Base-by-base conservation (phyloP, 2,797 vertebrate genomes). In the Lindbergichthys nudifrons region DNA sequence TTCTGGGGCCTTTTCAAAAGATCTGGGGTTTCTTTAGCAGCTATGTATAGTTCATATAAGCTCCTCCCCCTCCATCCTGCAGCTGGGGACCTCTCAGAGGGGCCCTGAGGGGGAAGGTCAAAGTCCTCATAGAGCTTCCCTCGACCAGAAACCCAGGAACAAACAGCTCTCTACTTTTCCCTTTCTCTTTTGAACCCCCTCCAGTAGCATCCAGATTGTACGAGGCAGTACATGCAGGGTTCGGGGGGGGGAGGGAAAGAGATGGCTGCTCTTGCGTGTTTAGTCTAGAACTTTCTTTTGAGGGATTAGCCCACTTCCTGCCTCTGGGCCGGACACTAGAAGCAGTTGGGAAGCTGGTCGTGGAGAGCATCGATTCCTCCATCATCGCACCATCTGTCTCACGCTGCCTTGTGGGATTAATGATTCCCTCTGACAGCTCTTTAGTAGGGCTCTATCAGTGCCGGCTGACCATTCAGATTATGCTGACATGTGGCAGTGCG, bases 301-400 rank as follows among this genome's bases (percentile, higher is more conserved):
- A 87, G 72, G 88, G 88, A 93, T 92, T 93, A 92, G 79, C 88
- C 91, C 85, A 91, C 85, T 91, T 91, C 86, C 91, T 88, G 86
- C 77, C 67, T 77, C 81, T 32, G 79, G 71, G 63, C 70, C 32
- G 47, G 80, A 77, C 32, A 1, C 77, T 70, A 73, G 79, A 79
- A 67, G 80, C 80, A 70, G 77, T 73, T 15, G 58, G 64, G 75
- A 82, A 75, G 42, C 77, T 18, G 75, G 42, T 75, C n/a, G 75
- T 41, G 19, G 75, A 82, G 77, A 69, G 79, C 89, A 92, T 93
- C 83, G 93, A 94, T 92, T 36, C 86, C 75, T 81, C 87, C 89
- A 89, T 90, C 93, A 87, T 93, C 70, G 10, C 42, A 77, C 93
- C 94, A 94, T 94, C 93, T 94, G 94, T 92, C 90, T 88, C 75